These are phyloP conservation scores for Hemibagrus guttatus DNA, from an alignment of 2,797 vertebrate genomes.

Conservation along the genomic window DNA sequence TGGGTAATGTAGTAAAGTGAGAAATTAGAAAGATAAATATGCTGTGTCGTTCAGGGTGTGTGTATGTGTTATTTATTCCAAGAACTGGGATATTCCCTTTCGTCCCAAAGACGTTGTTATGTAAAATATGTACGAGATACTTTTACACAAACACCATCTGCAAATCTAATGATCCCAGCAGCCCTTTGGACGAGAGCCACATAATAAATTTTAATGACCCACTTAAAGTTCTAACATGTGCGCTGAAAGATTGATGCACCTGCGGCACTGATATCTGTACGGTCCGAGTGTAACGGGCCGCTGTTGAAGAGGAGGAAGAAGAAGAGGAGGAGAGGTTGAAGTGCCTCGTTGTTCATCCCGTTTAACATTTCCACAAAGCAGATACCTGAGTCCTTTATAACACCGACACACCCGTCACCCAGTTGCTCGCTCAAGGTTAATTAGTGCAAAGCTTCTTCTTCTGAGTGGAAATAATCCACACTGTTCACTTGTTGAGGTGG, in stretches of 20 bases:
- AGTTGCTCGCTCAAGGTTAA: slow-evolving; percentile 39
- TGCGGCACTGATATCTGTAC: slow-evolving; percentile 35
- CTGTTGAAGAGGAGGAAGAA: slow-evolving; percentile 8
- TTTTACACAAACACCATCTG: slow-evolving; percentile 60
- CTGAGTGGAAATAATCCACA: background rate
- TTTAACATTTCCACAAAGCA: slow-evolving; percentile 18
- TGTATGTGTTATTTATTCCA: background rate
- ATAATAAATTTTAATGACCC: slow-evolving; percentile 68
- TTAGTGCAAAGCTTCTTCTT: slow-evolving; percentile 48
- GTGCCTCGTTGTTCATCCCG: background rate
- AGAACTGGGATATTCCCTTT: background rate
- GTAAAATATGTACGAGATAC: slow-evolving; percentile 48
- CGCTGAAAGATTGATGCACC: slow-evolving; percentile 54
- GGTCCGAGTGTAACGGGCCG: slow-evolving; percentile 13
- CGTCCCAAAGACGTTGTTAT: slow-evolving; percentile 5
- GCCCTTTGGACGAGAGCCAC: slow-evolving; percentile 42
- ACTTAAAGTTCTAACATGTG: slow-evolving; percentile 58
- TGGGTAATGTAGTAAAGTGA: background rate
- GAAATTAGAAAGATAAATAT: background rate
- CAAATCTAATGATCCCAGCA: slow-evolving; percentile 61
- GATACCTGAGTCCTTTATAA: slow-evolving; percentile 1
- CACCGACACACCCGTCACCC: background rate
- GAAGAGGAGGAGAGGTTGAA: background rate
- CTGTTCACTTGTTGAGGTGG: background rate
- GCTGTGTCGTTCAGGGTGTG: background rate